Evolutionary conservation across 2,888 invertebrate species (phyloP), one percentile per base, ranked within the genome.

Genomic region (Pyrrhosoma nymphula): DNA sequence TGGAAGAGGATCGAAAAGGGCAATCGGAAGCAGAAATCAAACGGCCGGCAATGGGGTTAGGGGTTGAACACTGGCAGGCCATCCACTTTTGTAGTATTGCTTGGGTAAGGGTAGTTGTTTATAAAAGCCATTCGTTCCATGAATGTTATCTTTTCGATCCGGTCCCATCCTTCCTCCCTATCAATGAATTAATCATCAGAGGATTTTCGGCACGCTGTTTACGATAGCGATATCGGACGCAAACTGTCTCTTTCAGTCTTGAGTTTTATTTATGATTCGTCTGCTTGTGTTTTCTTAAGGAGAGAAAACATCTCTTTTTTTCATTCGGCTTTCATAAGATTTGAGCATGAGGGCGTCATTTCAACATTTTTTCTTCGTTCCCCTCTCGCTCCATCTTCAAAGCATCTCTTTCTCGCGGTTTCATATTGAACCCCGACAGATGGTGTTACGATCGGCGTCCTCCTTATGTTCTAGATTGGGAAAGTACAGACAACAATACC

Each of bases 181-280:
- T 60, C 60, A 60, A 20, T 82, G 30, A 82, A 82, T 82, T 10
- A 82, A 82, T 82, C 82, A 82, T 82, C 35, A 16, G 35, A 82
- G 35, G 35, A 8, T 12, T 82, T 82, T 35, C 12, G 82, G 82
- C 30, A 16, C 82, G 82, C 35, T 82, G 82, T 82, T 82, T 82
- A 82, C 82, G 82, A 82, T 82, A 18, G 82, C 82, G 82, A n/a
- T 35, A 35, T 82, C 82, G 35, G 35, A 14, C 82, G 82, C 14
- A 82, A 82, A 35, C 14, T 82, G 35, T 1, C 35, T 82, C 82
- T 35, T 60, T 82, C n/a, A 75, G n/a, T 18, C 10, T 4, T 14
- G 60, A 18, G 35, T 35, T 82, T 82, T 82, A 82, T 82, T 82
- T 35, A 82, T 82, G 35, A 82, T 82, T 82, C 82, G 35, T 82